A percentile compares a stretch with the other conserved stretches of the same genome.
Conservation (phyloP, 2,113 vertebrate species). For the Menura novaehollandiae region DNA sequence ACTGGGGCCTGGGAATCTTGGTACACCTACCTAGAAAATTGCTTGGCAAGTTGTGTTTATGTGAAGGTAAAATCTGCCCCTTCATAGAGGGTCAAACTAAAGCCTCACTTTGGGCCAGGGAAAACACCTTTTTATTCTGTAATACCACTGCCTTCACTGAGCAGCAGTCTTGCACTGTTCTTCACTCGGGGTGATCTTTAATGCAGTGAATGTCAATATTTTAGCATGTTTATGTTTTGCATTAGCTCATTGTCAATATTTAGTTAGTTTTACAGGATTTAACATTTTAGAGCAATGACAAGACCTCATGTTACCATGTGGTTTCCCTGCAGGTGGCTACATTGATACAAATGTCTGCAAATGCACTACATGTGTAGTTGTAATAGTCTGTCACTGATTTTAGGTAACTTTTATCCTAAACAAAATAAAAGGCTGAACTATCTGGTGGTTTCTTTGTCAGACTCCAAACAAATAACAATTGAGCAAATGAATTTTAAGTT, state of each 20-base stretch:
- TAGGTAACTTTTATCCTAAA: constrained; percentile 55
- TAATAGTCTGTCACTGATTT: constrained; percentile 35
- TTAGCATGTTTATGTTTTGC: background rate
- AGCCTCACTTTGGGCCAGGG: background rate
- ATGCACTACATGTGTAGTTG: background rate
- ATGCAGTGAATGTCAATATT: background rate
- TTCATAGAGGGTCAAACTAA: background rate
- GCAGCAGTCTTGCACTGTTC: background rate
- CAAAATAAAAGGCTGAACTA: constrained; percentile 37
- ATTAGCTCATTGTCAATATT: background rate
- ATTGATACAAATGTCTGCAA: constrained; percentile 38
- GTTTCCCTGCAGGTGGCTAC: constrained; percentile 13
- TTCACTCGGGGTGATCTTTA: background rate
- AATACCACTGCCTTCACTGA: background rate
- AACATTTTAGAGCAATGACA: background rate
- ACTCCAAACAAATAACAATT: constrained; percentile 15
- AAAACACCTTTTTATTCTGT: background rate
- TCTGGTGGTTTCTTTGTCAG: constrained; percentile 41
- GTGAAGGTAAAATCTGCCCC: background rate
- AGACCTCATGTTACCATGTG: background rate
- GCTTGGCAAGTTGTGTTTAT: background rate
- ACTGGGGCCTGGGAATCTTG: background rate
- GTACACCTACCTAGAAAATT: background rate
- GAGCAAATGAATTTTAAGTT: constrained; percentile 22
- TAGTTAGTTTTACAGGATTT: background rate